Evolutionary conservation across 2,797 vertebrate species (phyloP), one percentile per base, ranked within the genome.

Genomic region (Loriculus beryllinus): DNA sequence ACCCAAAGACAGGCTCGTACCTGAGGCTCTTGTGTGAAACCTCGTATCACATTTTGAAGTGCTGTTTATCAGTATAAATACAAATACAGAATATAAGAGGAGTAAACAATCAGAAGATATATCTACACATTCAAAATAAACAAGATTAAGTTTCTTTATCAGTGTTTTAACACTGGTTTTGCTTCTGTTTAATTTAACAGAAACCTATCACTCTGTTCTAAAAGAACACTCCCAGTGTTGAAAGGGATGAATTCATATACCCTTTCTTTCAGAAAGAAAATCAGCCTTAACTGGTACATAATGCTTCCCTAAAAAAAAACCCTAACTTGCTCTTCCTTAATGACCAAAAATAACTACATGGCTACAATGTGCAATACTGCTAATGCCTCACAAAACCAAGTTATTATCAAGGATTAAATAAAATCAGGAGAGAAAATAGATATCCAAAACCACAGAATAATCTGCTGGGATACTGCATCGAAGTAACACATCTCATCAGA

Each of bases 401-500:
- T 64, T 12, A 28, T 37, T 49, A 62, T 56, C 14, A 95, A 96
- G 90, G 31, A 45, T 68, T 52, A 84, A 82, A 18, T 8, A 93
- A 79, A 91, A 77, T 17, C 82, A 49, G n/a, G 29, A 63, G 37
- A 63, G 26, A 80, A 91, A 76, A 72, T 3, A 80, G 60, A 63
- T 17, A 49, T 48, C 62, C 39, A n/a, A 94, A 43, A 81, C 5
- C 25, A 88, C 60, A 81, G 42, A 64, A 88, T 92, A 86, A 95
- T 59, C 75, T 83, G 59, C n/a, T 82, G 18, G 31, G 64, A 92
- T 74, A 83, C 84, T 42, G 10, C 19, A 93, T 88, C 74, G 37
- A 60, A 92, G 69, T 52, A 93, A 92, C 90, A 86, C 35, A 80
- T 81, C 25, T 48, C n/a, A 91, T 57, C 23, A 63, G 33, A 94